Base-by-base conservation (phyloP, 2,888 invertebrate species). In the Callyntrura guangdongensis region DNA sequence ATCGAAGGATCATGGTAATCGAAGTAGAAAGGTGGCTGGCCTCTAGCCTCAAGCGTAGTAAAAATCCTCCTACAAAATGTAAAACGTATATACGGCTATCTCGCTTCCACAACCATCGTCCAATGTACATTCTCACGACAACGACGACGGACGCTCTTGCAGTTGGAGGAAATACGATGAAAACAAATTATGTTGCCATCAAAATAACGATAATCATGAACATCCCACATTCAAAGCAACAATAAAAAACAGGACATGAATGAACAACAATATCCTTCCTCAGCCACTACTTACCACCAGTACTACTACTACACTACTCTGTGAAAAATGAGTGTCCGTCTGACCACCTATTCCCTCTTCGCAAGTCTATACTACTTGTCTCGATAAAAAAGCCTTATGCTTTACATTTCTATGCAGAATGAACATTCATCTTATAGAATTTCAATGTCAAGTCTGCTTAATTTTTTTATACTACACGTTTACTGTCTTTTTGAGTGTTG, bases 1-100 rank as follows among this genome's bases (percentile, higher is more conserved):
- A 90, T 90, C 81, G 90, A 90, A 90, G 79, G 85, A 85, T 90
- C 90, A 90, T 79, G 85, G 83, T 77, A 91, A 91, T 91, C 87
- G 91, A 91, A 91, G 91, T 91, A 87, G 91, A 91, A 87, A 91
- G 91, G 91, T 91, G 91, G 91, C 91, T 91, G 91, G 91, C 91
- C 91, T 91, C 84, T 87, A 91, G 86, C 83, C 84, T 56, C 22
- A 91, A 87, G 87, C 64, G 25, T 77, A 74, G 74, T 77, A 90
- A 82, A 77, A 91, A 87, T 81, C 72, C 91, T 91, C 86, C 91
- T 83, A 91, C 91, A 56, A 86, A 74, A 82, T 56, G n/a, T 27
- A 81, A 20, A 49, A 49, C n/a, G n/a, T 77, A 47, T 77, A 53
- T 47, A 56, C 77, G 49, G 77, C 61, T 49, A 82, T 82, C 83